These are phyloP conservation scores for Glareola pratincola DNA, from an alignment of 2,113 vertebrate genomes.

Conservation along the genomic window DNA sequence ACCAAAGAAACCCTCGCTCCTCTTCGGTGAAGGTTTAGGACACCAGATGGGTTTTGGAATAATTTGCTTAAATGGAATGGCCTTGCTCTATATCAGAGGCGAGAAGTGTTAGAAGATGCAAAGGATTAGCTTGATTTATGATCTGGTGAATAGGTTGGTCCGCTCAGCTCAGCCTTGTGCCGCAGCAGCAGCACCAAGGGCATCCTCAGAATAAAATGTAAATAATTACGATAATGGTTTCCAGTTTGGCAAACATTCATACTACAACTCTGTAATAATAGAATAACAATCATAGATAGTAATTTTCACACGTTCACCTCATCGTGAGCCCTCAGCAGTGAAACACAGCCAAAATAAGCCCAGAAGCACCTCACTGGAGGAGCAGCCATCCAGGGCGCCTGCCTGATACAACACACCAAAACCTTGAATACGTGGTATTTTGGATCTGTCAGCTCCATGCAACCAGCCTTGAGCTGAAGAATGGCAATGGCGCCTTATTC, in stretches of 20 bases:
- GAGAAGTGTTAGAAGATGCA: neutral
- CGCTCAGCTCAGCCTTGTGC: neutral
- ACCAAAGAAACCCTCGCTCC: neutral
- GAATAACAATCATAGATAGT: neutral
- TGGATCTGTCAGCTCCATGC: neutral
- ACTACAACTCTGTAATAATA: neutral
- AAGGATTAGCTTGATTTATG: neutral
- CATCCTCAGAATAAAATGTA: neutral
- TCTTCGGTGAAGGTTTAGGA: neutral
- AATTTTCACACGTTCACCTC: neutral
- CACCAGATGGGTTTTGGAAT: neutral
- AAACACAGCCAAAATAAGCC: neutral
- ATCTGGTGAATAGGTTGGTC: neutral
- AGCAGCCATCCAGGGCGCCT: neutral
- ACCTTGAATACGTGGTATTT: rapidly evolving
- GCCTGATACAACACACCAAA: neutral
- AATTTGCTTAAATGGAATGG: neutral
- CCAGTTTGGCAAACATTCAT: neutral
- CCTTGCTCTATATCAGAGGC: neutral
- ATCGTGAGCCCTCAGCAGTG: neutral
- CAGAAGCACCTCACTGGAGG: neutral
- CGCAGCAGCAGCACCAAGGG: neutral
- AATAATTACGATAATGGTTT: neutral
- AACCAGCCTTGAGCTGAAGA: neutral
- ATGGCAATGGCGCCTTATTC: neutral